Base-by-base conservation (phyloP, 2,888 invertebrate genomes). In the Leucoptera coffeella region DNA sequence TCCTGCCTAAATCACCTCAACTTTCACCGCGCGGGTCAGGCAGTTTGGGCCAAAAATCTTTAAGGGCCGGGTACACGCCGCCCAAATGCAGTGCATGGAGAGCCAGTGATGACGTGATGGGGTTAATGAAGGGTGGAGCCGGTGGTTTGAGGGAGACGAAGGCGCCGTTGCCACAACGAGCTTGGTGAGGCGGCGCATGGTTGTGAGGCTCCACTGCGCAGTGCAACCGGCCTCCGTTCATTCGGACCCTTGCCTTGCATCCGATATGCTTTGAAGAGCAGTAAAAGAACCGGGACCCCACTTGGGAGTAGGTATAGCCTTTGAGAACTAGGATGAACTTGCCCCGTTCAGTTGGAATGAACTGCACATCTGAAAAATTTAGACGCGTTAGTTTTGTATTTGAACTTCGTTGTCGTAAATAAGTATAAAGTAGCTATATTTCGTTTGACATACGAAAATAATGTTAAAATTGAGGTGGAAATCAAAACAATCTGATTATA, bases 181-280 rank as follows among this genome's bases (percentile, higher is more conserved):
- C 67, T 36, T 69, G 65, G 2, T 62, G 62, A 1, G 69, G 69
- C 10, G 65, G 64, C 15, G 60, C 53, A 38, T 69, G 69, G 35
- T 67, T 67, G 35, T 67, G 67, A 15, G 43, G 48, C 27, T 67
- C 67, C 2, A 57, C 58, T 1, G 65, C 62, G 2, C 60, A 53
- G 12, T 67, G 50, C 33, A 67, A 43, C 41, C 57, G 56, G 7
- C 65, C 65, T 2, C 50, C 44, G 31, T 59, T 44, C 22, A 67
- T 40, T 4, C 67, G 41, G 26, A 69, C 67, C 22, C 69, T 42
- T 21, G 69, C 69, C 24, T 60, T 39, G 37, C 69, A 69, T 7
- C 69, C 69, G 50, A 62, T 62, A 28, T 69, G 69, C 45, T 69
- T 69, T 20, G 67, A 67, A 2, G 67, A 67, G 31, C 69, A 69